Percentiles rank a stretch among this genome's conserved stretches.
Evolutionary conservation across 2,113 vertebrate species (phyloP).

Genomic region (Bolborhynchus lineola): DNA sequence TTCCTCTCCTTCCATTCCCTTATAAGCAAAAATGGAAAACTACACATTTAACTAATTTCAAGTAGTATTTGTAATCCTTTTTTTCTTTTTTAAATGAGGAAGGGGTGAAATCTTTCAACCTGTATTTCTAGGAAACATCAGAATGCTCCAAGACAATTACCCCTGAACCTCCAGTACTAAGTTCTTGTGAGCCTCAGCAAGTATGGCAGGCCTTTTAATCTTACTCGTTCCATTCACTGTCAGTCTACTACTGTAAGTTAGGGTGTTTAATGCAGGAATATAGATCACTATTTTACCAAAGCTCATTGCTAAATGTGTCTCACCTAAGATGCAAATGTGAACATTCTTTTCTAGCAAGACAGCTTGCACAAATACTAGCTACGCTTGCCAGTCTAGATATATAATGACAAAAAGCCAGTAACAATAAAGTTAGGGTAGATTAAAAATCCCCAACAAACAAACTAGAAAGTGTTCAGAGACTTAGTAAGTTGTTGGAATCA

Average conservation of each 20-base stretch:
- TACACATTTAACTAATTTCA: neutral
- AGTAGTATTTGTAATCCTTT: neutral
- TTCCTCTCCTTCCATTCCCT: neutral
- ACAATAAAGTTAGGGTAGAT: neutral
- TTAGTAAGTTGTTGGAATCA: neutral
- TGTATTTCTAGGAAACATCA: neutral
- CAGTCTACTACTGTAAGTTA: neutral
- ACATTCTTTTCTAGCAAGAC: neutral
- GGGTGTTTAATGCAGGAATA: neutral
- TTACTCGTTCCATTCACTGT: neutral
- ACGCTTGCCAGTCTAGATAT: neutral
- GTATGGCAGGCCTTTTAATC: neutral
- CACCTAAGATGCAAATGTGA: neutral
- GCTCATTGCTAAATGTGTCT: neutral
- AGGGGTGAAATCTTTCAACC: neutral
- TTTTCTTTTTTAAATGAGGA: neutral
- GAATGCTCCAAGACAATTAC: neutral
- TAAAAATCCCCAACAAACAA: neutral
- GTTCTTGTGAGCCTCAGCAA: neutral
- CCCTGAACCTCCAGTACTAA: neutral
- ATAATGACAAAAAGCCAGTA: neutral
- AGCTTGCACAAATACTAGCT: neutral
- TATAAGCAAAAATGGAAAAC: neutral
- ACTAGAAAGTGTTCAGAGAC: neutral
- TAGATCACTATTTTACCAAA: neutral